Evolutionary conservation across 2,113 vertebrate genomes (phyloP).

Genomic region (Chrysochloris asiatica): DNA sequence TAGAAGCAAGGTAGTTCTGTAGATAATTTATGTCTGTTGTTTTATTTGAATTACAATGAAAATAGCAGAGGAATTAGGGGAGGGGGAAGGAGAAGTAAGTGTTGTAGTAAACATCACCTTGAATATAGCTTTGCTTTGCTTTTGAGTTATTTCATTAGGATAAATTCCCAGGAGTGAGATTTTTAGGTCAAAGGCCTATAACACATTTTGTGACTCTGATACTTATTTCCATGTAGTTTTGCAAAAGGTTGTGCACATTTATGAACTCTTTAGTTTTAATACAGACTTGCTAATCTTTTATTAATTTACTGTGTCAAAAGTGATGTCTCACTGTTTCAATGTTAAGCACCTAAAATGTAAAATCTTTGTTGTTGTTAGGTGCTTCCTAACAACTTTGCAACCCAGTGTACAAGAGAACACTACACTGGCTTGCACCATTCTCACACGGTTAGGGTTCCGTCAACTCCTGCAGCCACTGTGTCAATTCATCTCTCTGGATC

Average conservation of each 20-base stretch:
- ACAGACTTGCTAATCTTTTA: neutral
- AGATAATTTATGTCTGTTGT: neutral
- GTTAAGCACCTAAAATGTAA: neutral
- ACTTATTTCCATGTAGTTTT: neutral
- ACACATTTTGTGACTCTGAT: neutral
- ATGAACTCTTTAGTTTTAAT: neutral
- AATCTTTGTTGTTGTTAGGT: no score
- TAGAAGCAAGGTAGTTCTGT: neutral
- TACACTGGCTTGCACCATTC: no score
- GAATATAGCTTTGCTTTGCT: neutral
- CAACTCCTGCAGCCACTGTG: no score
- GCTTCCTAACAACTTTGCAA: no score
- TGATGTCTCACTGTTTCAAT: neutral
- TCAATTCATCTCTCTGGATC: no score
- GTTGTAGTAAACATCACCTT: neutral
- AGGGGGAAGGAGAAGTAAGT: neutral
- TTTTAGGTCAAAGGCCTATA: neutral
- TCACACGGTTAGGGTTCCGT: no score
- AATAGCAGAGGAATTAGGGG: neutral
- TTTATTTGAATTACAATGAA: neutral
- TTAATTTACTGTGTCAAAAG: conserved; percentile 6
- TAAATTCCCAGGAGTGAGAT: neutral
- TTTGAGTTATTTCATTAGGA: conserved; percentile 27
- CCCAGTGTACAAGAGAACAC: no score
- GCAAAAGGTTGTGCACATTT: neutral